Conservation (phyloP, 2,888 invertebrate genomes). For the Hyposoter didymator region DNA sequence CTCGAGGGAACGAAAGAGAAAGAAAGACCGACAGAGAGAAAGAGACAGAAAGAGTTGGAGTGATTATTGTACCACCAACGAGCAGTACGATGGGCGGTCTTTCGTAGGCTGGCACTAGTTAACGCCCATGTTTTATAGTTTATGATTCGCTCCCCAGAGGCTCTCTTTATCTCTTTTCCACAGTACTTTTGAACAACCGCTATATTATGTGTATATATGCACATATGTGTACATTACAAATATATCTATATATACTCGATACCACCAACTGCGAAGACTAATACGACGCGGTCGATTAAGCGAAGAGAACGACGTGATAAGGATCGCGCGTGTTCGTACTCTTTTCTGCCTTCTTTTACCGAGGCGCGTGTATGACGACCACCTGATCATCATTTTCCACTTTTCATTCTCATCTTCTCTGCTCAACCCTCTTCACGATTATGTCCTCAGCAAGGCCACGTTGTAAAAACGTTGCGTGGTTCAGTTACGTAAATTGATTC, state of each 20-base stretch:
- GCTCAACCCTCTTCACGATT: background rate
- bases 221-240: background rate
- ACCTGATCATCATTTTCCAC: slow-evolving; percentile 37
- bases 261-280: slow-evolving; percentile 56
- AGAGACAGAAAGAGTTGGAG: slow-evolving; percentile 52
- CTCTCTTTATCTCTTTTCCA: slow-evolving; percentile 39
- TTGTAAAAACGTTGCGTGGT: background rate
- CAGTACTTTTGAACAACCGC: slow-evolving; percentile 58
- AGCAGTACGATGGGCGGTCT: slow-evolving; percentile 79
- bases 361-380: slow-evolving; percentile 33
- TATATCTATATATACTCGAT: slow-evolving; percentile 18
- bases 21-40: slow-evolving; percentile 33
- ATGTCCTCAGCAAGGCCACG: background rate
- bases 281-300: slow-evolving; percentile 52
- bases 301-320: slow-evolving; percentile 56
- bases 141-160: slow-evolving; percentile 60
- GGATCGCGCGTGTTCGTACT: slow-evolving; percentile 38
- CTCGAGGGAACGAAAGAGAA: slow-evolving; percentile 35
- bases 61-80: slow-evolving; percentile 75
- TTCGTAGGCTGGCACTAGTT: slow-evolving; percentile 73
- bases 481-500: background rate
- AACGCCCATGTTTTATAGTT: slow-evolving; percentile 77
- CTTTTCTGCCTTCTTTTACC: slow-evolving; percentile 4
- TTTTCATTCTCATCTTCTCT: slow-evolving; percentile 28
- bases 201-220: slow-evolving; percentile 14